Evolutionary conservation across 2,888 invertebrate genomes (phyloP), one percentile per base, ranked within the genome.

Genomic region (Hirtodrosophila cameraria): DNA sequence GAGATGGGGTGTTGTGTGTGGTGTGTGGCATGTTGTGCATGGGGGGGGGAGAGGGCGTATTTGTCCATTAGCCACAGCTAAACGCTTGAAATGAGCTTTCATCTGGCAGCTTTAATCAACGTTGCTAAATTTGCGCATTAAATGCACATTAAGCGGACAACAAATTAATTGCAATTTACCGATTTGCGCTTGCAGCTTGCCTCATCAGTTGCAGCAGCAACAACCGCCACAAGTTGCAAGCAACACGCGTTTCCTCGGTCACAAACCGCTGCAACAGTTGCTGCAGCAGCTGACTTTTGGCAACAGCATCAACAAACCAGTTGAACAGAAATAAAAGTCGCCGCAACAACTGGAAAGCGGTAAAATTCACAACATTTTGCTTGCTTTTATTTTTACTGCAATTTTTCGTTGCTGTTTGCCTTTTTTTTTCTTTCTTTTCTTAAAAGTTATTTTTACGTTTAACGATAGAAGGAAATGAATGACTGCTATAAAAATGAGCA

Each of bases 381-480:
- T 48, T 60, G 18, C 48, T 53, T 58, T 49, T 55, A 31, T 46
- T 33, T 46, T 36, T 50, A 13, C 38, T 23, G 18, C 42, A 49
- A 15, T 41, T 62, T 43, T 49, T 49, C 38, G 43, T 61, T 41
- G 59, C 49, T 57, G 39, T 25, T 11, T 12, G 12, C 15, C 28
- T 25, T 30, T 7, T 27, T 36, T 11, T 13, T 38, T 25, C 1
- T 23, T 15, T 30, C n/a, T 38, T 25, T 15, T 28, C 39, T 52
- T 59, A 35, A 27, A 27, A 65, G 59, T 52, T 66, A 70, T 54
- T 82, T 78, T 67, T 54, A 60, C 71, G 65, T 67, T 76, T 66
- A 59, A 65, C 65, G 82, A 71, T 71, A 84, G 83, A 86, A 86
- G 86, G 86, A 84, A 86, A 84, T 84, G 82, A 81, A 86, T 81